phyloP scores from a whole-genome alignment of 2,113 vertebrate species.

The Prunella fulvescens region DNA sequence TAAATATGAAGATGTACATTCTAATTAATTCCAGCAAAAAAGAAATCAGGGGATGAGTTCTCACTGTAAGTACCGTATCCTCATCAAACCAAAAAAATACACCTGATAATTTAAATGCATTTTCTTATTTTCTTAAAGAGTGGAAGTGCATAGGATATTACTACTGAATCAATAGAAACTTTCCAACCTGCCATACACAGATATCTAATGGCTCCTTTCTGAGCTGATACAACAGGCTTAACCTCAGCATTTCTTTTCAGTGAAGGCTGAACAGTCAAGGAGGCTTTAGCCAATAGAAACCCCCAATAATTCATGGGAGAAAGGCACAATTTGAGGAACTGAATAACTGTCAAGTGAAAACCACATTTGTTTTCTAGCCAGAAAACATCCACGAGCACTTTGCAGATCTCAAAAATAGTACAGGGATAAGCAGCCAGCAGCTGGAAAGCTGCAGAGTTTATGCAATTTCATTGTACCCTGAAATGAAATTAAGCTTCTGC shows the following conservation, averaged over 20 bases:
- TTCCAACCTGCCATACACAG: rapidly evolving
- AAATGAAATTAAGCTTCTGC: neutral
- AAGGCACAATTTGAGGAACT: neutral
- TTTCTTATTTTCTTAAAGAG: neutral
- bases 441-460: neutral
- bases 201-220: neutral
- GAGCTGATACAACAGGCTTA: neutral
- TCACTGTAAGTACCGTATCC: neutral
- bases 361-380: neutral
- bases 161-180: neutral
- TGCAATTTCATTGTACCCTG: neutral
- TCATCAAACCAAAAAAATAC: neutral
- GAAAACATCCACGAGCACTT: neutral
- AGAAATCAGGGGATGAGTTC: neutral
- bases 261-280: neutral
- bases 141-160: neutral
- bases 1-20: neutral
- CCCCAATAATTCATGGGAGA: neutral
- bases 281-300: neutral
- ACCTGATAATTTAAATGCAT: neutral
- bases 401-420: neutral
- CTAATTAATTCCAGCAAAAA: neutral
- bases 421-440: neutral
- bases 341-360: neutral
- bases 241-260: neutral